Evolutionary conservation across 2,888 invertebrate genomes (phyloP), one percentile per base, ranked within the genome.

Genomic region (Podotricha telesiphe): DNA sequence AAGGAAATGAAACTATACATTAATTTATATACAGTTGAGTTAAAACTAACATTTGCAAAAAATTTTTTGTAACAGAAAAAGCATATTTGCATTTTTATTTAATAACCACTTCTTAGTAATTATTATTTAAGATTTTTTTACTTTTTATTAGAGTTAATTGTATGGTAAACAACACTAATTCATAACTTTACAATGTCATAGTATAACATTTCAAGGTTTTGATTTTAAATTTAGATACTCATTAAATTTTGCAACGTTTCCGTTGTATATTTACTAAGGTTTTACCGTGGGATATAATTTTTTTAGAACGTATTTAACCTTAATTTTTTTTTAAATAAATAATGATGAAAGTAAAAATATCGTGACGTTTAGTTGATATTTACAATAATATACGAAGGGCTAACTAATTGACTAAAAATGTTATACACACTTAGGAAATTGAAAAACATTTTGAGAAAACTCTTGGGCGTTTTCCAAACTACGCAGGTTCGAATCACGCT

Each of bases 231-330:
- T 34, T 55, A 55, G 17, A 55, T 34, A 55, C 11, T 10, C 17
- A 34, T 55, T 28, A 28, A 28, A 55, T 55, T 55, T 55, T 55
- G 28, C 53, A 55, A 55, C 34, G 53, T n/a, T 34, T 53, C n/a
- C 34, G 34, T 34, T 17, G 34, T 17, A n/a, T 53, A n/a, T 51
- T 53, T 10, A 15, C 28, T n/a, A 1, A 17, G n/a, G 17, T 47
- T 47, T 34, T 7, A 45, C 48, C 45, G 61, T 42, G 37, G 42
- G 58, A 58, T 42, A 28, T 28, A 28, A 5, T 28, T 28, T 28
- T 28, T 28, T 28, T n/a, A n/a, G n/a, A 28, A 28, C 28, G 28
- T n/a, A n/a, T n/a, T n/a, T n/a, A n/a, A n/a, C n/a, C n/a, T n/a
- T n/a, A n/a, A n/a, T n/a, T n/a, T n/a, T n/a, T n/a, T n/a, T n/a